Evolutionary conservation across 1,140 invertebrate species (phyloP), one percentile per base, ranked within the genome.

Genomic region (Solenopsis invicta): DNA sequence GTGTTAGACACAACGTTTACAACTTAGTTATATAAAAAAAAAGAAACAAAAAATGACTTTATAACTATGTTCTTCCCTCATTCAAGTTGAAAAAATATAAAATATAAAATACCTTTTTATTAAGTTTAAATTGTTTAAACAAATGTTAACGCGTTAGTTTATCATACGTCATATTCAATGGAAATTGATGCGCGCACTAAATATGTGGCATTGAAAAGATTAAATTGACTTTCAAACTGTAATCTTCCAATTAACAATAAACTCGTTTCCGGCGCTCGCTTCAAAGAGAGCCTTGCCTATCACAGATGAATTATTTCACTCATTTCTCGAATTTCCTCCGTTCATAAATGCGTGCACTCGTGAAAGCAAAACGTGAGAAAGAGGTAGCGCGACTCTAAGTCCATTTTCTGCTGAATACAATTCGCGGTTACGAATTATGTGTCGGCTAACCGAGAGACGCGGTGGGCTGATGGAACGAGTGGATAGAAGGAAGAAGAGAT

Each of bases 361-460:
- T 71, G 74, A 52, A 67, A 87, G 71, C n/a, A 75, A 77, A 85
- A 88, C 76, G 45, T 71, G 85, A 16, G 64, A 72, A 78, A 48
- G 77, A 86, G 52, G 45, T 85, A 64, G 18, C 45, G 56, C 80
- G 89, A 69, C 72, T 85, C 86, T 64, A 85, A 92, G 76, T 89
- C 90, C 91, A 92, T 93, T 92, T 91, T 90, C 69, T 81, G 85
- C 88, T 88, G 80, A 89, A 88, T 89, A 93, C 91, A 91, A 92
- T 89, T 93, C 92, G 91, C 85, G 88, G 91, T 91, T 90, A 90
- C 89, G 64, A 88, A 91, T 85, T 90, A 90, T 90, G 77, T 76
- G 64, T 86, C 86, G 89, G 87, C 81, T 88, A 90, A 85, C 76
- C 87, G 75, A 82, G 56, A 66, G 59, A 45, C 81, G 37, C 77